A percentile compares a stretch with the other conserved stretches of the same genome.
Evolutionary conservation across 2,797 vertebrate genomes (phyloP).

Genomic region (Oreonectes daqikongensis): DNA sequence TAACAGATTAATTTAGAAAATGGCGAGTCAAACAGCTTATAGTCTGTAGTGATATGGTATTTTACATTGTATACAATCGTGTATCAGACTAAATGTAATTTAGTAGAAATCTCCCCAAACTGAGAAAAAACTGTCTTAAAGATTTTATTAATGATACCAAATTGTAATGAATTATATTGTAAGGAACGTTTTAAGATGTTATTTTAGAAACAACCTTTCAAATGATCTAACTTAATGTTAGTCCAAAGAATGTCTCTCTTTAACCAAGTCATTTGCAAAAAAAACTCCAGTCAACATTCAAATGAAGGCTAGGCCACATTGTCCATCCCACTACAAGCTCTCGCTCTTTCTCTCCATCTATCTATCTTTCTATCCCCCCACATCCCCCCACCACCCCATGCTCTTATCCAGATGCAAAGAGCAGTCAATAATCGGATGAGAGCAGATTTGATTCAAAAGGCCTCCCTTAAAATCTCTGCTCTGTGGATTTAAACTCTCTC

Average conservation of each 20-base stretch:
- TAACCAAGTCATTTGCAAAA: slow-evolving; percentile 5
- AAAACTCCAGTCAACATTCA: slow-evolving; percentile 40
- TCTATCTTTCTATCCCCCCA: slow-evolving; percentile 60
- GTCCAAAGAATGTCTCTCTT: neutral
- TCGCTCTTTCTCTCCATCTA: slow-evolving; percentile 51
- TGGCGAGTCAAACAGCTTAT: too few relatives aligned
- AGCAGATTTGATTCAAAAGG: slow-evolving; percentile 84
- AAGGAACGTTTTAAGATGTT: neutral
- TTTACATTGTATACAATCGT: neutral
- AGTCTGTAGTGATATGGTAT: neutral
- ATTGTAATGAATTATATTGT: neutral
- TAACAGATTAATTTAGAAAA: too few relatives aligned
- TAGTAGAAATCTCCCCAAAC: too few relatives aligned
- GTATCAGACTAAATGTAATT: neutral
- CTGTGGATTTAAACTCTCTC: slow-evolving; percentile 79
- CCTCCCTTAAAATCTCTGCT: slow-evolving; percentile 80
- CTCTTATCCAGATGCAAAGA: slow-evolving; percentile 82
- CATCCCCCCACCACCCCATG: slow-evolving; percentile 59
- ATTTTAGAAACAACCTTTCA: neutral
- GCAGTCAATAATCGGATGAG: slow-evolving; percentile 85
- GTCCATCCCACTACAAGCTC: slow-evolving; percentile 47
- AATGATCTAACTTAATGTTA: neutral
- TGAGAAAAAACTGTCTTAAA: too few relatives aligned
- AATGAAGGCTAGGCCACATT: slow-evolving; percentile 51
- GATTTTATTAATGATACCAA: too few relatives aligned